Evolutionary conservation across 2,888 invertebrate genomes (phyloP), one percentile per base, ranked within the genome.

Genomic region (Acanthosepion pharaonis): DNA sequence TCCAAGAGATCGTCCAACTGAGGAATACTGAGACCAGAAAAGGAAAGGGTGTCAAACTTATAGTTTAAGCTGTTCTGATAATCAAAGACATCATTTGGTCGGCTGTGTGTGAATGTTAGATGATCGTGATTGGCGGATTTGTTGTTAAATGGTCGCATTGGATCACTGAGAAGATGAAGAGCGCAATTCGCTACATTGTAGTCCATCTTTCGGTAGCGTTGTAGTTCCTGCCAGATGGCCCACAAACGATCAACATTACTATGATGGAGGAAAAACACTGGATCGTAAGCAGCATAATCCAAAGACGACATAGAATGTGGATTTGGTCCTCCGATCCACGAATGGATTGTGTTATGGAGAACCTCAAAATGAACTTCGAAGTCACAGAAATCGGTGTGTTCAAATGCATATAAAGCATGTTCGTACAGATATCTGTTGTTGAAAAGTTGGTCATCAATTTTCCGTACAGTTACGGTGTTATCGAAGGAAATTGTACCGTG

Each of bases 241-340:
- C 94, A 95, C 48, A 95, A 20, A 55, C 94, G 94, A 55, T 95
- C 95, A 0, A 94, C 94, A 59, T 95, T 95, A 25, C 95, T 78
- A 91, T 95, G 95, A 91, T 95, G 95, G n/a, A 95, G 92, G 94
- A 95, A 95, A 94, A 95, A 95, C n/a, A 95, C 92, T 6, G 95
- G 95, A 53, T 95, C 95, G 94, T 95, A 95, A 42, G 95, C 95
- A 28, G 95, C 42, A 55, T 91, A 95, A 59, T 95, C 93, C n/a
- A 95, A 92, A 8, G 94, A 92, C 8, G 94, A 94, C 93, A 95
- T 78, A 6, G 95, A 95, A 91, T 95, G 94, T n/a, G 42, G 51
- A n/a, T 92, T 91, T 8, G 91, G 91, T 20, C 95, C 95, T 11
- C 95, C 95, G 25, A 95, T n/a, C 94, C 92, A 93, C 42, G 93